Base-by-base conservation (phyloP, 2,888 invertebrate genomes). In the Latrodectus hesperus region DNA sequence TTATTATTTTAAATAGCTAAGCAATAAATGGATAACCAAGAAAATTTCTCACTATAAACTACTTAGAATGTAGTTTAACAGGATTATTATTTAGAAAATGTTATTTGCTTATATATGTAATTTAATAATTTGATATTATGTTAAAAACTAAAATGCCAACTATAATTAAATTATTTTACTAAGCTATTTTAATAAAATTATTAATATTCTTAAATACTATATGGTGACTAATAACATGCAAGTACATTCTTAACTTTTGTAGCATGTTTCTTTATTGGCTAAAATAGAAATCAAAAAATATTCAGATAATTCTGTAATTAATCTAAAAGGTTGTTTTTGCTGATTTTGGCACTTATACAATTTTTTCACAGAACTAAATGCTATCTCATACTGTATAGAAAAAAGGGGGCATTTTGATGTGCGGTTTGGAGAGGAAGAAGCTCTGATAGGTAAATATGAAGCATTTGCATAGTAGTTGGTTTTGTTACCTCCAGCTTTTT, bases 401-500 rank as follows among this genome's bases (percentile, higher is more conserved):
- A 76, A 55, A 55, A 55, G 22, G 75, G 70, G 68, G 72, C 51
- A 77, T 76, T 16, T 14, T 49, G 76, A 16, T 72, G 60, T 71
- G 38, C 76, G 22, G 9, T 77, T 77, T 55, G 52, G 53, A 84
- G 52, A 53, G 65, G 38, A 71, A 16, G 72, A 71, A 77, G 84
- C 77, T 84, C 26, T 77, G 55, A 71, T 77, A 84, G 84, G 84
- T 84, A 84, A 77, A 72, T 77, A 84, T 77, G 14, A 38, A 38
- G 52, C 10, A 12, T 9, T 26, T 60, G 11, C 60, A 60, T 60
- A 16, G n/a, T 60, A n/a, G 60, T 60, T 60, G 60, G 14, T 60
- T 60, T n/a, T 16, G n/a, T 60, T 60, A 12, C 12, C 60, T 60
- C 14, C 60, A 60, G 14, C 9, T 11, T 60, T 38, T 38, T 38